Percentiles rank a stretch among this genome's conserved stretches.
Conservation (phyloP, 92 coral and sea anemone species). For the Bergia puertoricense region DNA sequence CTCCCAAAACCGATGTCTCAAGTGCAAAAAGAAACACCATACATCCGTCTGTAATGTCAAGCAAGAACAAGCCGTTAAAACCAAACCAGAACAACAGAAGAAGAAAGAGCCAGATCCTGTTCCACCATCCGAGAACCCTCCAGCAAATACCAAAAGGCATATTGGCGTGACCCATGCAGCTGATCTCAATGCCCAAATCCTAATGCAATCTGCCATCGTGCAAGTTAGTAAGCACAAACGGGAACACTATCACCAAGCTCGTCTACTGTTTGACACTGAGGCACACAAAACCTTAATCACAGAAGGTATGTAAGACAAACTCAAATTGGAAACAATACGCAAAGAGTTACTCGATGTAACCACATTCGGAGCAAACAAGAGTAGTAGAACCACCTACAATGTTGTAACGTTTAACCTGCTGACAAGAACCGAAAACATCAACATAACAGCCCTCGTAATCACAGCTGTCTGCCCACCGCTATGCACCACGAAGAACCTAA, state of each 20-base stretch:
- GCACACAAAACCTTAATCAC: constrained; percentile 28
- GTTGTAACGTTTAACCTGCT: constrained; percentile 28
- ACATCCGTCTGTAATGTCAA: constrained; percentile 48
- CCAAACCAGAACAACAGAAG: background rate
- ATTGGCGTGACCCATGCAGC: constrained; percentile 41
- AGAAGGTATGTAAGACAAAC: constrained; percentile 20
- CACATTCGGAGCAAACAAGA: constrained; percentile 22
- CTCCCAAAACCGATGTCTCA: constrained; percentile 46
- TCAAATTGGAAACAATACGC: background rate
- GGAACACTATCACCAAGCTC: background rate
- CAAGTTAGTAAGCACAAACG: constrained; percentile 17
- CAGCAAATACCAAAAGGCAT: constrained; percentile 42
- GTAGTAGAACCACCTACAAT: constrained; percentile 12
- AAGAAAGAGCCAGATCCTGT: constrained; percentile 10
- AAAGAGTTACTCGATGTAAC: constrained; percentile 33
- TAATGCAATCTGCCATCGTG: constrained; percentile 60
- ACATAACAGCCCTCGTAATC: constrained; percentile 17
- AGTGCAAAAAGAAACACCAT: constrained; percentile 45
- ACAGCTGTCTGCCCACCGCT: constrained; percentile 16
- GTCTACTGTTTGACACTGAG: constrained; percentile 8
- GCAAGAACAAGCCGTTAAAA: background rate
- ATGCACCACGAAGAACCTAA: background rate
- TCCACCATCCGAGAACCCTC: constrained; percentile 23
- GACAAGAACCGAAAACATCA: constrained; percentile 14
- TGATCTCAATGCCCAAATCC: constrained; percentile 33